phyloP scores from a whole-genome alignment of 1,140 invertebrate species.

The Drosophila parabipectinata region DNA sequence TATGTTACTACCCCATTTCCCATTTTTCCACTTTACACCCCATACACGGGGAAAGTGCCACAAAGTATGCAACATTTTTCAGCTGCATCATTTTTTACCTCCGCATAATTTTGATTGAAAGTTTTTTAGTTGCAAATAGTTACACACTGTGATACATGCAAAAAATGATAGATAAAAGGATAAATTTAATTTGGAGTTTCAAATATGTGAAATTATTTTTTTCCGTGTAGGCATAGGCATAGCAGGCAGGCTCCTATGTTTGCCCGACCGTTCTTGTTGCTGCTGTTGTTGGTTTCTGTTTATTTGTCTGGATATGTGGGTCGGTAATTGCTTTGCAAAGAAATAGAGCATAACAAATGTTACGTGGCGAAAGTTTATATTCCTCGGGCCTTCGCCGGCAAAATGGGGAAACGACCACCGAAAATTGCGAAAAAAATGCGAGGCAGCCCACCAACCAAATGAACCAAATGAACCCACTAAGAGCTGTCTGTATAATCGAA shows the following conservation, averaged over 20 bases:
- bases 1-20: conserved; percentile 1
- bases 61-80: background rate
- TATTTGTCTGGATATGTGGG: conserved; percentile 70
- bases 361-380: conserved; percentile 72
- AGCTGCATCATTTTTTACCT: background rate
- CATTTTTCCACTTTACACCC: background rate
- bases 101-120: background rate
- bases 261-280: conserved; percentile 30
- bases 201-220: background rate
- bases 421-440: conserved; percentile 44
- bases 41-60: background rate
- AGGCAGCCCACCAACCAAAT: conserved; percentile 21
- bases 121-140: background rate
- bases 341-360: conserved; percentile 82
- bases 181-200: background rate
- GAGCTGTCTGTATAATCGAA: conserved; percentile 65
- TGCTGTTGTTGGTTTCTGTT: conserved; percentile 46
- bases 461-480: conserved; percentile 52
- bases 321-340: conserved; percentile 79
- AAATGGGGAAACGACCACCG: conserved; percentile 36
- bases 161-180: too few relatives aligned
- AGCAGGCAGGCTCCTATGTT: conserved; percentile 14
- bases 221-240: conserved; percentile 19
- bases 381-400: conserved; percentile 35
- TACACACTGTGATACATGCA: too few relatives aligned